Evolutionary conservation across 2,888 invertebrate genomes (phyloP).

Genomic region (Tetragnatha montana): DNA sequence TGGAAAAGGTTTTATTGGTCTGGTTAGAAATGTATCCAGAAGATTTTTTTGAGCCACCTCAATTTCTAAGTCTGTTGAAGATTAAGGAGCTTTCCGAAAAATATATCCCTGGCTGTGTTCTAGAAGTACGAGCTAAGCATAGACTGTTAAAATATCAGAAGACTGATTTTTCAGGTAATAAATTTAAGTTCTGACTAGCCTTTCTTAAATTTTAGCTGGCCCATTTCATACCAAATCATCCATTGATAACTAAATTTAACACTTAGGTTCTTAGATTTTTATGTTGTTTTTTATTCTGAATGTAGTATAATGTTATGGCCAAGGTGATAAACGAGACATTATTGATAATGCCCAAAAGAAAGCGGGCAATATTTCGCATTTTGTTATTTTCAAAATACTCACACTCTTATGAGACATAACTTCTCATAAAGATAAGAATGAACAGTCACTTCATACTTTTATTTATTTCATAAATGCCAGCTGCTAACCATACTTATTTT

Average conservation of each 20-base stretch:
- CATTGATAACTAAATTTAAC: neutral
- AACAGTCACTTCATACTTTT: too few species aligned
- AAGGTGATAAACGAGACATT: too few species aligned
- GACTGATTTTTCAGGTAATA: constrained; percentile 76
- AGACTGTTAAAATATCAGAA: constrained; percentile 85
- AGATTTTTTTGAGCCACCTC: constrained; percentile 90
- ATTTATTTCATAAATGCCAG: too few species aligned
- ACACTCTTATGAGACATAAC: too few species aligned
- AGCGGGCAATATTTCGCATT: too few species aligned
- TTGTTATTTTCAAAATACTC: too few species aligned
- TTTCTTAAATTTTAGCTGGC: neutral
- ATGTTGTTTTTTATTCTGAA: too few species aligned
- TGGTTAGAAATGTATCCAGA: constrained; percentile 99
- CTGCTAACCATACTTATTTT: constrained; percentile 12
- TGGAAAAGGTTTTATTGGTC: constrained; percentile 68
- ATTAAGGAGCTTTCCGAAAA: constrained; percentile 90
- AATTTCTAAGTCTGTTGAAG: constrained; percentile 86
- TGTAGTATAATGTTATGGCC: too few species aligned
- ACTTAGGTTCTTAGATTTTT: too few species aligned
- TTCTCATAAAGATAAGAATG: too few species aligned
- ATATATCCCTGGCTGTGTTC: constrained; percentile 88
- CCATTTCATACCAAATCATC: neutral
- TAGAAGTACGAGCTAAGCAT: constrained; percentile 84
- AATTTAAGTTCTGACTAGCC: too few species aligned
- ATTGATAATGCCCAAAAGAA: too few species aligned